phyloP scores from a whole-genome alignment of 2,888 invertebrate species.

The Furcula furcula region DNA sequence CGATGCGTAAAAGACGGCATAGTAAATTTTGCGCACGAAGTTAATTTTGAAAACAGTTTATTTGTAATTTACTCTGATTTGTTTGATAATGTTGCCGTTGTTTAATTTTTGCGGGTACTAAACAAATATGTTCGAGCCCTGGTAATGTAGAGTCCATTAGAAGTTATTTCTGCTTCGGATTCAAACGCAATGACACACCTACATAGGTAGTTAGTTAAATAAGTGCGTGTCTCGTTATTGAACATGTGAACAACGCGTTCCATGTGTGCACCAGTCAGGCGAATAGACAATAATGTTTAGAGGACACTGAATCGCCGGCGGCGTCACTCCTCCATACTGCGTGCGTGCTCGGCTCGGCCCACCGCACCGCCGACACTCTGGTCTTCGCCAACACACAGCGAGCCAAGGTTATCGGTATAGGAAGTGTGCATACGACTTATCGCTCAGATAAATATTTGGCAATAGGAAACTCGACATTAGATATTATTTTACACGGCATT shows the following conservation, averaged over 20 bases:
- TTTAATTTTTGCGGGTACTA: no score
- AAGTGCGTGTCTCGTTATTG: no score
- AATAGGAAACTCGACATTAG: background rate
- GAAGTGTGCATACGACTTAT: constrained; percentile 1
- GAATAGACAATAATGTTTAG: constrained; percentile 23
- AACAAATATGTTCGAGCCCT: no score
- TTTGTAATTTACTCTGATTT: no score
- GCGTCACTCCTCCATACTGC: constrained; percentile 17
- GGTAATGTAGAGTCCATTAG: no score
- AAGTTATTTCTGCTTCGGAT: no score
- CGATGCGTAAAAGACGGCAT: no score
- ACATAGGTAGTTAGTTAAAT: no score
- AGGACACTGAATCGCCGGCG: constrained; percentile 22
- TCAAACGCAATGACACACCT: no score
- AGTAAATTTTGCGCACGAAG: no score
- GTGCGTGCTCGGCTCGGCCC: background rate
- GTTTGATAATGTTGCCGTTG: no score
- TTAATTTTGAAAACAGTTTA: no score
- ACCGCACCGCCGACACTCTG: constrained; percentile 6
- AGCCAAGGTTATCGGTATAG: constrained; percentile 20
- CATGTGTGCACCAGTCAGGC: constrained; percentile 14
- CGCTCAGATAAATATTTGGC: constrained; percentile 1
- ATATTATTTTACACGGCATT: background rate
- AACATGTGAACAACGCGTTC: constrained; percentile 7
- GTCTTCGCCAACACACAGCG: constrained; percentile 3